phyloP scores from a whole-genome alignment of 1,140 invertebrate species.

The Cydia splendana region DNA sequence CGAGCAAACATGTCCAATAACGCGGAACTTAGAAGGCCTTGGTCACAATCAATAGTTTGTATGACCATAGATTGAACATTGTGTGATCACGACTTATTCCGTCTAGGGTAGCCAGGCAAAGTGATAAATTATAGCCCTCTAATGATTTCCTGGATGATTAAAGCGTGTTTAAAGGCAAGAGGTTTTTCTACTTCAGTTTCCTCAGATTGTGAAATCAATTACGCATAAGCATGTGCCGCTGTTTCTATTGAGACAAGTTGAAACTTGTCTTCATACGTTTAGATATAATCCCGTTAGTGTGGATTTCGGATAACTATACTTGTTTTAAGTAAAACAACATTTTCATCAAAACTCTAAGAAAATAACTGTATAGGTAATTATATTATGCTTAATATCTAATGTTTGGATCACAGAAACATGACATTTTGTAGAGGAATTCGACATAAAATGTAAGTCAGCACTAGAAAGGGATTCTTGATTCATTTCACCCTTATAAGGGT shows the following conservation, averaged over 20 bases:
- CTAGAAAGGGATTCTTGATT: conserved; percentile 14
- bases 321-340: no score
- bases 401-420: not conserved
- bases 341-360: no score
- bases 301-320: no score
- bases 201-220: not conserved
- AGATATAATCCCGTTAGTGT: no score
- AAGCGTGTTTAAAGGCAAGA: not conserved
- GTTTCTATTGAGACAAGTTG: not conserved
- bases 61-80: conserved; percentile 11
- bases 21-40: conserved; percentile 48
- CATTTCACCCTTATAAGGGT: conserved; percentile 13
- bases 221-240: not conserved
- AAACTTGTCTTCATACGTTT: no score
- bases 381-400: no score
- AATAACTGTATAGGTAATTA: no score
- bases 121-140: conserved; percentile 2
- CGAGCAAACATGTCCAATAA: conserved; percentile 47
- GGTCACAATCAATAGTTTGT: conserved; percentile 35
- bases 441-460: conserved; percentile 1
- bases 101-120: not conserved
- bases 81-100: conserved; percentile 9
- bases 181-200: not conserved
- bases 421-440: not conserved
- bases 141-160: not conserved